Percentiles rank a stretch among this genome's conserved stretches.
Conservation (phyloP, 2,113 vertebrate species). For the Oostethus manadensis region DNA sequence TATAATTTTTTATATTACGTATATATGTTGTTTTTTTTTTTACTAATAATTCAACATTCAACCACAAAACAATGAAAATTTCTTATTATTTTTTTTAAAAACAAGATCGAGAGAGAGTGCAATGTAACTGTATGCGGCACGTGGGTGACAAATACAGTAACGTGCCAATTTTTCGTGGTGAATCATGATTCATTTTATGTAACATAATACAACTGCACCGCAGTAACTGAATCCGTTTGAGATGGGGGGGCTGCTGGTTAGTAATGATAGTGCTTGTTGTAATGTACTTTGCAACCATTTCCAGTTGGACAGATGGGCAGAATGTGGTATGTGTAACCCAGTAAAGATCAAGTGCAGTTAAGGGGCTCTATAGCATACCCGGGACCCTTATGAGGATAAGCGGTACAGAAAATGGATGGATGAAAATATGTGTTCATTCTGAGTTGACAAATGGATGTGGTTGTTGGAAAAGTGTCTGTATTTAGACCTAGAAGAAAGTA, state of each 20-base stretch:
- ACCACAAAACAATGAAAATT: no score
- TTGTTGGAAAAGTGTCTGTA: background rate
- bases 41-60: no score
- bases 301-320: background rate
- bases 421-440: background rate
- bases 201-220: background rate
- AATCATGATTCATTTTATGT: background rate
- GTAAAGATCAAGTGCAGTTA: background rate
- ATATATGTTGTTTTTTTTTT: no score
- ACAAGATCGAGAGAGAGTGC: no score
- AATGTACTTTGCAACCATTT: background rate
- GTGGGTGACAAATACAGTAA: no score
- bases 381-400: no score
- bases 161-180: background rate
- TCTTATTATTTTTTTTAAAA: no score
- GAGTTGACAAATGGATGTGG: background rate
- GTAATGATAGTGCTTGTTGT: background rate
- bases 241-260: slow-evolving; percentile 2
- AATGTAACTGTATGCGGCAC: no score
- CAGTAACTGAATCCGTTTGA: background rate
- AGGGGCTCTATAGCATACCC: no score
- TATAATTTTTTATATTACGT: no score
- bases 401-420: no score
- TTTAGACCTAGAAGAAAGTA: background rate
- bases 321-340: background rate